Evolutionary conservation across 64 coral and sea anemone species (phyloP).

Genomic region (Cladopsammia gracilis): DNA sequence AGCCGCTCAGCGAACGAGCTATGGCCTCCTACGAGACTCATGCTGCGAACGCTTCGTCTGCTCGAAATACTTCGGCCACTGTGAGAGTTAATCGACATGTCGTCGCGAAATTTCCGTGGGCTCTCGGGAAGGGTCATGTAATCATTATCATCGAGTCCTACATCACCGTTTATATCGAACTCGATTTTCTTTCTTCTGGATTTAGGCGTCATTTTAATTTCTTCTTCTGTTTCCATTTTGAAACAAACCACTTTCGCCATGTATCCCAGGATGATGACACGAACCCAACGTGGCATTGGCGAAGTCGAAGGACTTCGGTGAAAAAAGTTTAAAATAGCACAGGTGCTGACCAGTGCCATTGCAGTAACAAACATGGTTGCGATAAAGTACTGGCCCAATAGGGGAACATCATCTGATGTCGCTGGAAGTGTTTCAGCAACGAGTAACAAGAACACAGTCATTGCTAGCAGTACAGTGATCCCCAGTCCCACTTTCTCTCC

Average conservation of each 20-base stretch:
- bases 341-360: constrained; percentile 87
- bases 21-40: constrained; percentile 51
- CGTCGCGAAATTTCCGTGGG: constrained; percentile 42
- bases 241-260: constrained; percentile 95
- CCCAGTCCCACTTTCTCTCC: constrained; percentile 96
- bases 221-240: constrained; percentile 76
- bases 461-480: constrained; percentile 93
- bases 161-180: constrained; percentile 43
- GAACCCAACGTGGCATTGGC: constrained; percentile 95
- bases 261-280: constrained; percentile 88
- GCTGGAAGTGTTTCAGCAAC: constrained; percentile 96
- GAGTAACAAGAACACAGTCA: constrained; percentile 93
- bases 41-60: constrained; percentile 74
- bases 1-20: constrained; percentile 84
- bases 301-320: constrained; percentile 92
- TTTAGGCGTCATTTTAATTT: constrained; percentile 56
- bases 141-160: constrained; percentile 27
- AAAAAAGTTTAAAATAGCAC: constrained; percentile 89
- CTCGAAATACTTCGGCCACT: constrained; percentile 82
- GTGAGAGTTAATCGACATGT: constrained; percentile 52
- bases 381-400: constrained; percentile 94
- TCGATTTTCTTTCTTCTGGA: constrained; percentile 56
- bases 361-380: constrained; percentile 97
- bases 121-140: constrained; percentile 43
- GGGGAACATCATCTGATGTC: constrained; percentile 88